These are phyloP conservation scores for Chroicocephalus ridibundus DNA, from an alignment of 2,113 vertebrate genomes.

Conservation along the genomic window DNA sequence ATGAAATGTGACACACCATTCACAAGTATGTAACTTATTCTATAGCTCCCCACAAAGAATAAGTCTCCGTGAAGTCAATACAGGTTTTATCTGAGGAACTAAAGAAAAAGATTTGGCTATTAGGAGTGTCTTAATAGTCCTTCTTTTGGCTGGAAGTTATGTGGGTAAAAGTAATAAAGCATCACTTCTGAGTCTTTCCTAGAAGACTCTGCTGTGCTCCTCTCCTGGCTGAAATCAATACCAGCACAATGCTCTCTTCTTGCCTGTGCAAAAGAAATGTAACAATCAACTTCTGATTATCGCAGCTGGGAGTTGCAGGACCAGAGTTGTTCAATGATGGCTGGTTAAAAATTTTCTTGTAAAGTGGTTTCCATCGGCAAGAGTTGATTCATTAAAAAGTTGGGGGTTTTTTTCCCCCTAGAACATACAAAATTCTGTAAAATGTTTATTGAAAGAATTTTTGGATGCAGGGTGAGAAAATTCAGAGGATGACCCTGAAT, in stretches of 20 bases:
- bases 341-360: neutral
- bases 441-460: neutral
- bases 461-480: neutral
- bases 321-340: neutral
- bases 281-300: neutral
- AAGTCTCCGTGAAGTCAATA: neutral
- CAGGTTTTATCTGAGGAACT: neutral
- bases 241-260: neutral
- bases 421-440: neutral
- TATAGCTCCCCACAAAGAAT: neutral
- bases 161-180: neutral
- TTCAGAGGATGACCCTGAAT: neutral
- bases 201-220: neutral
- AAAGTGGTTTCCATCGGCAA: neutral
- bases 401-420: neutral
- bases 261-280: neutral
- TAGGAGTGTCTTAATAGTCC: neutral
- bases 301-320: neutral
- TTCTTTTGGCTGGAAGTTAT: neutral
- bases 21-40: neutral
- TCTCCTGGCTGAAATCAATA: neutral
- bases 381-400: neutral
- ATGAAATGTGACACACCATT: neutral
- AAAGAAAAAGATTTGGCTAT: neutral
- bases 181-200: neutral